Evolutionary conservation across 2,888 invertebrate genomes (phyloP).

Genomic region (Heliconius hortense): DNA sequence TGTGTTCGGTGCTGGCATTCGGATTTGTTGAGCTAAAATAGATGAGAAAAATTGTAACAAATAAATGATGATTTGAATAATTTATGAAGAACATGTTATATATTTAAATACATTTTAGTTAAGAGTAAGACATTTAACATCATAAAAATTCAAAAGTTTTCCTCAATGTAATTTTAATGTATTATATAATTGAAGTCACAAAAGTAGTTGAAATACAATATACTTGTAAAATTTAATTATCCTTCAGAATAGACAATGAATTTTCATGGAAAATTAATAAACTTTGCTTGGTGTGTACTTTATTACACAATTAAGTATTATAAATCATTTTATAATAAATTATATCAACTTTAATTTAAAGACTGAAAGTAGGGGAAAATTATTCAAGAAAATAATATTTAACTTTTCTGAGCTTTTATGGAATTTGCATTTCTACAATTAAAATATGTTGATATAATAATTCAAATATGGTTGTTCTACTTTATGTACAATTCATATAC

Average conservation of each 20-base stretch:
- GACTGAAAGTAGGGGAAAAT: not conserved
- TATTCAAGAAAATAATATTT: not conserved
- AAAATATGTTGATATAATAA: not conserved
- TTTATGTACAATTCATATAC: not conserved
- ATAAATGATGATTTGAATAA: not conserved
- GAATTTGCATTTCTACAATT: not conserved
- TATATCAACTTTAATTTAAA: not conserved
- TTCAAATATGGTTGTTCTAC: not conserved
- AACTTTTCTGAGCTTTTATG: not conserved
- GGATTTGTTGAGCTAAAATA: constrained; percentile 46
- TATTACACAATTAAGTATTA: not conserved
- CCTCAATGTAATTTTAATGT: not conserved
- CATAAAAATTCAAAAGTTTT: too few relatives aligned
- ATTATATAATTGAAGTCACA: not conserved
- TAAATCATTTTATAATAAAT: not conserved
- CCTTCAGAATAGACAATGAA: not conserved
- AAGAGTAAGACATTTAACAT: too few relatives aligned
- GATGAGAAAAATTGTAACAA: not conserved
- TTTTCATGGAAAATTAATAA: not conserved
- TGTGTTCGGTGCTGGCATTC: constrained; percentile 65
- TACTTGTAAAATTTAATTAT: not conserved
- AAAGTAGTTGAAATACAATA: not conserved
- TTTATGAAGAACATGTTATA: too few relatives aligned
- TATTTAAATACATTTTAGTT: too few relatives aligned
- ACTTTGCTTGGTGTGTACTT: not conserved